Percentiles rank a stretch among this genome's conserved stretches.
Evolutionary conservation across 2,797 vertebrate genomes (phyloP).

Genomic region (Xyrichtys novacula): DNA sequence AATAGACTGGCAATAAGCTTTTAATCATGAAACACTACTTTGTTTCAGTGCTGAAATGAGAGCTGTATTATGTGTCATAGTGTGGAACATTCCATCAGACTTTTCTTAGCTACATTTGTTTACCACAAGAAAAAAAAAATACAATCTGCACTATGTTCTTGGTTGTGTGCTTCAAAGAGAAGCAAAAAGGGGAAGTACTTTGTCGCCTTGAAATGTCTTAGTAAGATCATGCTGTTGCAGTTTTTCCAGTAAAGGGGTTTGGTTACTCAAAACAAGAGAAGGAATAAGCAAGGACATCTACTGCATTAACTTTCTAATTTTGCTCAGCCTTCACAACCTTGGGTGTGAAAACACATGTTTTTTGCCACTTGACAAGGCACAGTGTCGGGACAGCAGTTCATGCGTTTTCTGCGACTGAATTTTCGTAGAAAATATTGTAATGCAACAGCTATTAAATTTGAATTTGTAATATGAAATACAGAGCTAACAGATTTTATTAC

Average conservation of each 20-base stretch:
- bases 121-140: background rate
- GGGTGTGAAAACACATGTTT: conserved; percentile 39
- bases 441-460: background rate
- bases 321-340: no score
- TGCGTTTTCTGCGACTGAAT: conserved; percentile 28
- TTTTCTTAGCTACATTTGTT: background rate
- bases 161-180: conserved; percentile 27
- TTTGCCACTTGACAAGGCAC: conserved; percentile 5
- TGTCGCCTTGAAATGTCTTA: conserved; percentile 37
- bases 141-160: background rate
- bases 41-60: conserved; percentile 21
- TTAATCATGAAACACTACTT: conserved; percentile 42
- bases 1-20: conserved; percentile 54
- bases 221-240: conserved; percentile 20
- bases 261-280: conserved; percentile 21
- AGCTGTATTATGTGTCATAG: background rate
- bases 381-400: conserved; percentile 2
- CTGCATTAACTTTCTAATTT: conserved; percentile 12
- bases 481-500: background rate
- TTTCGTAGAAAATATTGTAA: background rate
- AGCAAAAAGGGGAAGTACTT: conserved; percentile 25
- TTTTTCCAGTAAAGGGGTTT: conserved; percentile 60
- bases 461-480: background rate
- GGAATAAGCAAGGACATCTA: conserved; percentile 19
- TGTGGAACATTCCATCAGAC: background rate